Base-by-base conservation (phyloP, 2,888 invertebrate genomes). In the Dicyrtoma fusca region DNA sequence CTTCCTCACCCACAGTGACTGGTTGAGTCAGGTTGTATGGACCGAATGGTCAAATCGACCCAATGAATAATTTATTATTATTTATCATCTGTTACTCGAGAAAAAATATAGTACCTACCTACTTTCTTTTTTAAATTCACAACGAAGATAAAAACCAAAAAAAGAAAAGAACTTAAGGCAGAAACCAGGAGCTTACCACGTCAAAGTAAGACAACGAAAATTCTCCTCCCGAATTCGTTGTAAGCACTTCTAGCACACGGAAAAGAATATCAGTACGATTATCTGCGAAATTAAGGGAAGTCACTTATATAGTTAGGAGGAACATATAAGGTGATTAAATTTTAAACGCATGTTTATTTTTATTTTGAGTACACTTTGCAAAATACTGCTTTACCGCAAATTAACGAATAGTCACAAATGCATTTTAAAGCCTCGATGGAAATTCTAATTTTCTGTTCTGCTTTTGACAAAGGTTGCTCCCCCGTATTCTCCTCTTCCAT, bases 171-270 rank as follows among this genome's bases (percentile, higher is more conserved):
- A n/a, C n/a, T n/a, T 49, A 61, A 61, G 5, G 26, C 2, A 13
- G 4, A 42, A 61, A 14, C 2, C 17, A 42, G n/a, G 3, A 45
- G 49, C 53, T 72, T 73, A 79, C 79, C 55, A 75, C 63, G 25
- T 77, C 76, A 64, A 79, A 78, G 17, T 75, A 47, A 53, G 71
- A 75, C 6, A 74, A 73, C 53, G 14, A 57, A 49, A 57, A 74
- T 11, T 42, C 44, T 63, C n/a, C 23, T 0, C n/a, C 23, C 1
- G 21, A 21, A 26, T 13, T 44, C n/a, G 4, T 59, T 25, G n/a
- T 74, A 74, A 49, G 76, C 76, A 57, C 13, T 13, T 65, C 65
- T 2, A 76, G 5, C 11, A 77, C n/a, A 10, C 73, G 75, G 0
- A 10, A 49, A 25, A 77, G 74, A 13, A 76, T 17, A 5, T 75